Percentiles rank a stretch among this genome's conserved stretches.
Conservation (phyloP, 2,113 vertebrate species). For the Barnardius zonarius region DNA sequence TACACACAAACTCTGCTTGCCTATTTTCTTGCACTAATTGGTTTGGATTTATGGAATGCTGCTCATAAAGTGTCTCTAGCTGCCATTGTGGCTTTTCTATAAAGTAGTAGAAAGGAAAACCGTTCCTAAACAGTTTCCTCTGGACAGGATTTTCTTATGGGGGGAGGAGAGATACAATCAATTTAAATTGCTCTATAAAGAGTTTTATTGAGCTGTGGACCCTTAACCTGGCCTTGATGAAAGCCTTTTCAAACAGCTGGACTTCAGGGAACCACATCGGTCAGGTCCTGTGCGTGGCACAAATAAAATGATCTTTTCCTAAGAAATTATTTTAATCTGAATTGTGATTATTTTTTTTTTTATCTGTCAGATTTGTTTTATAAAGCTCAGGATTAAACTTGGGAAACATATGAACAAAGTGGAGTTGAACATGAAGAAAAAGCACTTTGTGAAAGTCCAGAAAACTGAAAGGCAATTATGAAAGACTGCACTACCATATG, state of each 20-base stretch:
- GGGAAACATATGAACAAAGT: not conserved
- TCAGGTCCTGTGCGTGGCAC: not conserved
- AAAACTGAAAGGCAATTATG: not conserved
- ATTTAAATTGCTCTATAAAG: slow-evolving; percentile 52
- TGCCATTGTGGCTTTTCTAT: slow-evolving; percentile 31
- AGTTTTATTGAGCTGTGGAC: slow-evolving; percentile 46
- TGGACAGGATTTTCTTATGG: slow-evolving; percentile 47
- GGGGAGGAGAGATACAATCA: not conserved
- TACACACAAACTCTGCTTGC: not conserved
- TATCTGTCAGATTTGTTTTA: not conserved
- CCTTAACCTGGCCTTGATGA: slow-evolving; percentile 40
- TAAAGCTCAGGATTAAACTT: not conserved
- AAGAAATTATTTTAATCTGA: not conserved
- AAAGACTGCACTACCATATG: not conserved
- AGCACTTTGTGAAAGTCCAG: not conserved
- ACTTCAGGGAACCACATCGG: not conserved
- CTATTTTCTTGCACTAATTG: slow-evolving; percentile 54
- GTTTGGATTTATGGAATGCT: slow-evolving; percentile 35
- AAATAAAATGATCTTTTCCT: not conserved
- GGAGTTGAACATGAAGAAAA: not conserved
- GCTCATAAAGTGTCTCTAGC: slow-evolving; percentile 44
- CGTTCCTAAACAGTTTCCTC: slow-evolving; percentile 36
- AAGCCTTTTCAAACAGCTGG: slow-evolving; percentile 13
- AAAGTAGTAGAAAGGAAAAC: slow-evolving; percentile 53
- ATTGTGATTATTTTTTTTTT: not conserved